These are phyloP conservation scores for Nemotelus pantherinus DNA, from an alignment of 2,888 invertebrate genomes.

Conservation along the genomic window DNA sequence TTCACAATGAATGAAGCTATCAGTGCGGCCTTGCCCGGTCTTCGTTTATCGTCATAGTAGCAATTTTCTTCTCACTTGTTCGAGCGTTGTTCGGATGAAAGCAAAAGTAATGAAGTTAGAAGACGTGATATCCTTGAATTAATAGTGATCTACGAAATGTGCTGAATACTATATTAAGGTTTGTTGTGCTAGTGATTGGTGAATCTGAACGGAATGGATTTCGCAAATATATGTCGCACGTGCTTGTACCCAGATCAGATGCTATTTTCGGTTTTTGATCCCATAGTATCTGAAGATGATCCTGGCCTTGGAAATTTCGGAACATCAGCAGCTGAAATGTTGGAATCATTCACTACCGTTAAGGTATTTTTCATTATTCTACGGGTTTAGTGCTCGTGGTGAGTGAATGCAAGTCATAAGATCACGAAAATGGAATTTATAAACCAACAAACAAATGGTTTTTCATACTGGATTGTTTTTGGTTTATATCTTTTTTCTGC, in stretches of 20 bases:
- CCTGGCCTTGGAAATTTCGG: slow-evolving; percentile 4
- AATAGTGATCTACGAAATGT: too few relatives aligned
- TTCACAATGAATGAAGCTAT: too few relatives aligned
- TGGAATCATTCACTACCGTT: slow-evolving; percentile 20
- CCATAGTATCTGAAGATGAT: slow-evolving; percentile 14
- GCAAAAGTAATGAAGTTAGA: too few relatives aligned
- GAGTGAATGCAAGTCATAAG: too few relatives aligned
- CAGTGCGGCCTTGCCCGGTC: too few relatives aligned
- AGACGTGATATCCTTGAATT: too few relatives aligned
- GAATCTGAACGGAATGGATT: slow-evolving; percentile 1
- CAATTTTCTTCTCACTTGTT: too few relatives aligned
- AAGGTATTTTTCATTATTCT: background rate
- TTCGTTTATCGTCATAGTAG: too few relatives aligned
- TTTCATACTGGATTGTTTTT: too few relatives aligned
- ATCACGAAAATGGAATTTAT: too few relatives aligned
- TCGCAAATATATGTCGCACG: slow-evolving; percentile 24
- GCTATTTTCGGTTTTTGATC: slow-evolving; percentile 28
- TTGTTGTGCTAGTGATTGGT: background rate
- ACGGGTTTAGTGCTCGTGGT: background rate
- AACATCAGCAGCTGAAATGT: slow-evolving; percentile 20
- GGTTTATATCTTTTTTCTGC: background rate
- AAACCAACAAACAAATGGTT: too few relatives aligned
- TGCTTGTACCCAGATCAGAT: slow-evolving; percentile 19
- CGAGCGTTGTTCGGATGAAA: too few relatives aligned
- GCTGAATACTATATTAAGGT: background rate